Evolutionary conservation across 30 jellyfish, hydroid and myxozoan genomes (phyloP).

Genomic region (Rhopilema esculentum): DNA sequence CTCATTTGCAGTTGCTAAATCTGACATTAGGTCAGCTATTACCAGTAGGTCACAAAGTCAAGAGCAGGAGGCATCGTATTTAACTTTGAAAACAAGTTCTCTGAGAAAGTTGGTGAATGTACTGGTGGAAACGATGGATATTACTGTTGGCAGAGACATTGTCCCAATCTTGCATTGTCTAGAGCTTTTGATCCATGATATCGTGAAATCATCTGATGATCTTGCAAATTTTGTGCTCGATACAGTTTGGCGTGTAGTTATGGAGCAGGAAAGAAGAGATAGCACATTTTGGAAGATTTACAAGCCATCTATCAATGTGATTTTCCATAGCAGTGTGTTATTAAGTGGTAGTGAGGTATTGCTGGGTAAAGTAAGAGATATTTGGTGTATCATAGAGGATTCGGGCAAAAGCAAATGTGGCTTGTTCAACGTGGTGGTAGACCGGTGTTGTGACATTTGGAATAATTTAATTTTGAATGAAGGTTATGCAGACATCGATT

Average conservation of each 20-base stretch:
- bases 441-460: conserved; percentile 66
- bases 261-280: conserved; percentile 72
- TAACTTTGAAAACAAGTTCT: conserved; percentile 26
- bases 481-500: neutral
- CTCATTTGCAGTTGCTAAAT: conserved; percentile 29
- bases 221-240: conserved; percentile 27
- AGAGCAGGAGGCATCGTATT: neutral
- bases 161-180: conserved; percentile 67
- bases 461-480: neutral
- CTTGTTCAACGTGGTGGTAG: conserved; percentile 52
- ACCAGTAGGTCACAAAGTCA: neutral
- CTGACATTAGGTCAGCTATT: neutral
- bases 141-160: conserved; percentile 65
- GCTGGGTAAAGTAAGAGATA: conserved; percentile 9
- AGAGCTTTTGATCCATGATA: conserved; percentile 33
- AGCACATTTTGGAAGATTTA: conserved; percentile 74
- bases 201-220: neutral
- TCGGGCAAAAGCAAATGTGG: conserved; percentile 80
- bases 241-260: conserved; percentile 62
- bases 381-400: conserved; percentile 68
- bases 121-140: conserved; percentile 35
- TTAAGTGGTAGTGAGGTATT: conserved; percentile 1
- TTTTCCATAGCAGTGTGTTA: conserved; percentile 61
- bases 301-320: conserved; percentile 43
- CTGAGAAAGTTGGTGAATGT: neutral